phyloP scores from a whole-genome alignment of 1,140 invertebrate genomes.

The Drosophila nebulosa region DNA sequence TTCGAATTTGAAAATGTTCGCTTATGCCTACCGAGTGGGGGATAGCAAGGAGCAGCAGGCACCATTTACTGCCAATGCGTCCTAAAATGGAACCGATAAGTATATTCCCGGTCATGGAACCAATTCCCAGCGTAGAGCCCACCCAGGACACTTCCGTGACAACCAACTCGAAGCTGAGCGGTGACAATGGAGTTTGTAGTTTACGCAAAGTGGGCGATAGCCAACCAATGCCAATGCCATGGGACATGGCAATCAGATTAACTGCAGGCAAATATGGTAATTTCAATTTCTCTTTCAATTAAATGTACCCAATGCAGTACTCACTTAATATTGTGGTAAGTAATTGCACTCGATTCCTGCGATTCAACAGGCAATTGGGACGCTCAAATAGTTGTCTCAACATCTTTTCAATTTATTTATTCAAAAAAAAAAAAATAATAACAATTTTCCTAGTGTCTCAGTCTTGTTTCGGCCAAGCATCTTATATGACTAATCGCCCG shows the following conservation, averaged over 20 bases:
- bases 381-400: slow-evolving; percentile 21
- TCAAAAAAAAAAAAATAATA: no score
- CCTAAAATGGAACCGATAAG: slow-evolving; percentile 33
- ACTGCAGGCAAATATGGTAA: slow-evolving; percentile 15
- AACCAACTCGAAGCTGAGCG: slow-evolving; percentile 35
- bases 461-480: slow-evolving; percentile 16
- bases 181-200: slow-evolving; percentile 38
- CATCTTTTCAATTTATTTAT: slow-evolving; percentile 32
- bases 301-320: not conserved
- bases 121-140: slow-evolving; percentile 55
- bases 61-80: slow-evolving; percentile 44
- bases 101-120: slow-evolving; percentile 58
- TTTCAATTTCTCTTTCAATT: not conserved
- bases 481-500: slow-evolving; percentile 17
- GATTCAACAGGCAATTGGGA: slow-evolving; percentile 52
- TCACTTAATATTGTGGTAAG: slow-evolving; percentile 57
- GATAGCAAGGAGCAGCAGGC: slow-evolving; percentile 52
- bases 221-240: slow-evolving; percentile 64
- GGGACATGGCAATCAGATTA: slow-evolving; percentile 59
- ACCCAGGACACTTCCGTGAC: slow-evolving; percentile 62
- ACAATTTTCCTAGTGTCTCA: not conserved
- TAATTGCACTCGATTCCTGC: slow-evolving; percentile 60
- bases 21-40: slow-evolving; percentile 46
- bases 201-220: slow-evolving; percentile 50
- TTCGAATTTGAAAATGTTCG: not conserved